Percentiles rank a stretch among this genome's conserved stretches.
phyloP scores from a whole-genome alignment of 2,888 invertebrate genomes.

The Apodemia zela region DNA sequence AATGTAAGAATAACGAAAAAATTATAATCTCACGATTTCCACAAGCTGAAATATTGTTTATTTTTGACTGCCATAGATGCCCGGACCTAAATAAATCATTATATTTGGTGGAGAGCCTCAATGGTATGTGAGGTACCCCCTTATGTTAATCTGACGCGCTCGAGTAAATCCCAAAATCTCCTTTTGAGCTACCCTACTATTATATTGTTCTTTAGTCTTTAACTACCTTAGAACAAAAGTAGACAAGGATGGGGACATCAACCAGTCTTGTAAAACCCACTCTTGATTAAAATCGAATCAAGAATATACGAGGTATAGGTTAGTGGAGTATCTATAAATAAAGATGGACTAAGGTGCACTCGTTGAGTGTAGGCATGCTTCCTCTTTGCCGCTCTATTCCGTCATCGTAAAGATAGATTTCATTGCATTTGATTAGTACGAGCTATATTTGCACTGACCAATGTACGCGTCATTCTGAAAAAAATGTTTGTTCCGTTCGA shows the following conservation, averaged over 20 bases:
- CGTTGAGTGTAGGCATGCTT: slow-evolving; percentile 33
- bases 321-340: slow-evolving; percentile 29
- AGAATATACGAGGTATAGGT: slow-evolving; percentile 2
- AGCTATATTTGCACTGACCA: slow-evolving; percentile 9
- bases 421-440: slow-evolving; percentile 26
- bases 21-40: too few relatives aligned
- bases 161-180: too few relatives aligned
- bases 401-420: slow-evolving; percentile 33
- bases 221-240: too few relatives aligned
- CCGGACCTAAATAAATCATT: too few relatives aligned
- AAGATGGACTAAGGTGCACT: slow-evolving; percentile 29
- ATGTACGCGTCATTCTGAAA: slow-evolving; percentile 4
- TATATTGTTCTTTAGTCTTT: too few relatives aligned
- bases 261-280: not conserved
- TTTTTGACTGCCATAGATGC: too few relatives aligned
- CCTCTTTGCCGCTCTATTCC: slow-evolving; percentile 35
- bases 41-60: too few relatives aligned
- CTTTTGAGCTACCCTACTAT: too few relatives aligned
- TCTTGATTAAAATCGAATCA: slow-evolving; percentile 2
- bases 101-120: too few relatives aligned
- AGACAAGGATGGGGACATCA: not conserved
- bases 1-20: too few relatives aligned
- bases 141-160: too few relatives aligned
- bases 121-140: too few relatives aligned
- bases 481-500: not conserved